phyloP scores from a whole-genome alignment of 30 jellyfish, hydroid and myxozoan species.

The Haliclystus octoradiatus region DNA sequence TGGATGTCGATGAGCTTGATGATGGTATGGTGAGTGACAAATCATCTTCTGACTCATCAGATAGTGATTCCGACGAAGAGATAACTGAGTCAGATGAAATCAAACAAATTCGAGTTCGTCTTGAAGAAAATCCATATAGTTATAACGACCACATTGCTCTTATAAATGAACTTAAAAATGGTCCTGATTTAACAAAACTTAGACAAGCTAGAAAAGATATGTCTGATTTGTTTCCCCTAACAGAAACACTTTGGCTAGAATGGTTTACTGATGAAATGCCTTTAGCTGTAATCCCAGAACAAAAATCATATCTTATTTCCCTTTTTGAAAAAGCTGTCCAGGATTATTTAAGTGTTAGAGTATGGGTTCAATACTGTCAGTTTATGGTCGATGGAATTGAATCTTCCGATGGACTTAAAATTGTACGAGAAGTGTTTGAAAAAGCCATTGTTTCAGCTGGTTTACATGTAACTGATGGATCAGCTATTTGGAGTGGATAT shows the following conservation, averaged over 20 bases:
- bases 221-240: constrained; percentile 80
- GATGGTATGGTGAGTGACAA: background rate
- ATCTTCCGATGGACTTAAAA: constrained; percentile 59
- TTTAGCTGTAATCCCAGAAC: constrained; percentile 66
- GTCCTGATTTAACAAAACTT: constrained; percentile 62
- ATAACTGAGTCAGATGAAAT: background rate
- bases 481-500: constrained; percentile 93
- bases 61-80: background rate
- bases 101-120: background rate
- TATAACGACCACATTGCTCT: constrained; percentile 71
- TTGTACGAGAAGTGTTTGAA: constrained; percentile 64
- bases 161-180: constrained; percentile 28
- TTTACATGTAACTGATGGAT: constrained; percentile 85
- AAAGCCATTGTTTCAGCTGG: constrained; percentile 89
- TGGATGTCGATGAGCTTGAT: background rate
- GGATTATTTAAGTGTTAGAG: constrained; percentile 83
- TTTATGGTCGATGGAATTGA: constrained; percentile 71
- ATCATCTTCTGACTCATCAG: background rate
- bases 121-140: constrained; percentile 46
- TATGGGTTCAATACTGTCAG: constrained; percentile 92
- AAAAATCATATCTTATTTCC: constrained; percentile 33
- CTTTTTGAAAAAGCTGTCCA: constrained; percentile 69
- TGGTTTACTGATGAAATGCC: constrained; percentile 90
- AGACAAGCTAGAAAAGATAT: constrained; percentile 82
- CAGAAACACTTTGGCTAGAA: constrained; percentile 95